These are phyloP conservation scores for Anhinga anhinga DNA, from an alignment of 2,113 vertebrate species.

Conservation along the genomic window DNA sequence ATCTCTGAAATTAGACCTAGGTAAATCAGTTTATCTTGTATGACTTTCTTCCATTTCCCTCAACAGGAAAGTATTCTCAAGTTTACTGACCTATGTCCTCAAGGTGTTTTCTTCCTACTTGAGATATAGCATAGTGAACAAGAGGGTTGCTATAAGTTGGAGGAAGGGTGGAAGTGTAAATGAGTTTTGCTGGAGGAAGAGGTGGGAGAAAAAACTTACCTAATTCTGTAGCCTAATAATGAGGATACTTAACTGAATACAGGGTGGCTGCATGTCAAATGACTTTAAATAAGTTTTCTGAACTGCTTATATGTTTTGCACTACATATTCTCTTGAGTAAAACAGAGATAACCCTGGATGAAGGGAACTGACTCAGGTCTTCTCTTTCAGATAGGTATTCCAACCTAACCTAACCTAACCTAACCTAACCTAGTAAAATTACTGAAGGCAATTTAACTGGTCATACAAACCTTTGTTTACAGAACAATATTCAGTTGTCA, in stretches of 20 bases:
- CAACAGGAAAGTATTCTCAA: not conserved
- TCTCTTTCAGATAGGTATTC: not conserved
- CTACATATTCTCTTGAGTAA: not conserved
- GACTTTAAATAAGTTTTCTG: not conserved
- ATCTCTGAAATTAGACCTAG: not conserved
- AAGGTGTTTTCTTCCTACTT: not conserved
- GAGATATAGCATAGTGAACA: not conserved
- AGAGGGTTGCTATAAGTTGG: not conserved
- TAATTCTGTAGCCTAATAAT: not conserved
- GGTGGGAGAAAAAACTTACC: not conserved
- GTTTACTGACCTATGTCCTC: not conserved
- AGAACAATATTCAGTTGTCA: not conserved
- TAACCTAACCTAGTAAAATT: not conserved
- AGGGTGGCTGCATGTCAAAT: not conserved
- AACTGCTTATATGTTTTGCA: not conserved
- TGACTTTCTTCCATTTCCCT: not conserved
- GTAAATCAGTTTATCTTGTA: not conserved
- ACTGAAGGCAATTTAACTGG: not conserved
- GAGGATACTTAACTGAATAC: not conserved
- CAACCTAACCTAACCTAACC: not conserved
- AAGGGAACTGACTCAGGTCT: not conserved
- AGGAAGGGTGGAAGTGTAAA: not conserved
- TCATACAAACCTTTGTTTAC: not conserved
- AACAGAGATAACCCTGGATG: not conserved
- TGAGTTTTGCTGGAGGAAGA: not conserved